A percentile compares a stretch with the other conserved stretches of the same genome.
phyloP scores from a whole-genome alignment of 92 coral and sea anemone genomes.

The Epizoanthus illoricatus region DNA sequence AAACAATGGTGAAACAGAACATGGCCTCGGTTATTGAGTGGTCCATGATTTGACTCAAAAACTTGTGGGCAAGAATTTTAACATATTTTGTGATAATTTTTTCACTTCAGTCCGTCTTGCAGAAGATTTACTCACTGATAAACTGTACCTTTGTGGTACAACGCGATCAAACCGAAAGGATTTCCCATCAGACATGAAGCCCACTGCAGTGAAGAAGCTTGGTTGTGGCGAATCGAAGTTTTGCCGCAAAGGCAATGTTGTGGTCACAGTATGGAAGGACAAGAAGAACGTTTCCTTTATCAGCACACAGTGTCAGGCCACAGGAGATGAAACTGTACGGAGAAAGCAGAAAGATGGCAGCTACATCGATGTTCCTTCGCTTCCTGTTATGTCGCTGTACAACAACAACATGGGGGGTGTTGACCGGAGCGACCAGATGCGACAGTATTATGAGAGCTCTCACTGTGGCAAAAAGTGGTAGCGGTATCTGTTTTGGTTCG shows the following conservation, averaged over 20 bases:
- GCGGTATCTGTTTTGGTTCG: slow-evolving; percentile 43
- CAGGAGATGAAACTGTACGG: slow-evolving; percentile 22
- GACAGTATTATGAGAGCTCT: slow-evolving; percentile 35
- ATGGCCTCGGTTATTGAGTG: too few relatives aligned
- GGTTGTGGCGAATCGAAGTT: slow-evolving; percentile 53
- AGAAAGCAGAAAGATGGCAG: slow-evolving; percentile 49
- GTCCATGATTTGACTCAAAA: too few relatives aligned
- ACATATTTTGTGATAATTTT: too few relatives aligned
- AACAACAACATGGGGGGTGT: slow-evolving; percentile 61
- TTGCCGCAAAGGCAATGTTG: slow-evolving; percentile 46
- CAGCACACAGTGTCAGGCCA: slow-evolving; percentile 38
- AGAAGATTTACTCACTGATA: too few relatives aligned
- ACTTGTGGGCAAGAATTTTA: too few relatives aligned
- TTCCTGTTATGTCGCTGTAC: slow-evolving; percentile 32
- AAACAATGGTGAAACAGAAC: too few relatives aligned
- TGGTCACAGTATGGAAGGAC: slow-evolving; percentile 60
- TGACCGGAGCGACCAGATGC: slow-evolving; percentile 54
- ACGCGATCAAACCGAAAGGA: too few relatives aligned
- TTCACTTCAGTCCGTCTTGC: too few relatives aligned
- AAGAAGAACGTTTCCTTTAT: slow-evolving; percentile 51
- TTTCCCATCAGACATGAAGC: too few relatives aligned
- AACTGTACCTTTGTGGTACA: too few relatives aligned
- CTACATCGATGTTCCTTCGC: slow-evolving; percentile 3
- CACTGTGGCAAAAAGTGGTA: slow-evolving; percentile 47
- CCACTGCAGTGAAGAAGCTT: too few relatives aligned